Conservation (phyloP, 2,113 vertebrate genomes). For the Sciurus niger region DNA sequence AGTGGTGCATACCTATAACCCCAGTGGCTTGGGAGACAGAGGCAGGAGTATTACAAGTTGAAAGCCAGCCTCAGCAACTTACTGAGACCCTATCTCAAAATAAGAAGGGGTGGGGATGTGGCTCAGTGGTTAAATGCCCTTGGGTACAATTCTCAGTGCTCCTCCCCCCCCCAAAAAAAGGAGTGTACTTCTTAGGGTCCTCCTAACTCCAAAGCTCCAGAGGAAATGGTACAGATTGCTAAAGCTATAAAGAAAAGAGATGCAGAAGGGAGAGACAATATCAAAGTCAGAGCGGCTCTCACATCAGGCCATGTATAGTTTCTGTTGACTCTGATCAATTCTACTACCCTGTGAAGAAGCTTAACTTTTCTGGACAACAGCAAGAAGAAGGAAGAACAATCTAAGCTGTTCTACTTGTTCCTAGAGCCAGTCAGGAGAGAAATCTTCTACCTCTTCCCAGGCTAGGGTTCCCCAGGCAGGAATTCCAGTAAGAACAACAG, state of each 20-base stretch:
- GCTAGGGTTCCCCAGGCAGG: background rate
- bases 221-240: background rate
- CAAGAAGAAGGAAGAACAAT: background rate
- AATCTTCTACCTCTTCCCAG: background rate
- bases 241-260: background rate
- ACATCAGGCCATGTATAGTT: no score
- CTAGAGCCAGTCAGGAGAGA: background rate
- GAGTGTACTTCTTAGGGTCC: background rate
- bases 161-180: no score
- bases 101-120: no score
- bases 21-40: no score
- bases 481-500: background rate
- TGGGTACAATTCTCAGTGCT: no score
- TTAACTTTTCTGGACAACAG: background rate
- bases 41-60: no score
- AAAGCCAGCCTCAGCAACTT: no score
- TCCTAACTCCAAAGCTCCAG: background rate
- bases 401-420: background rate
- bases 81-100: no score
- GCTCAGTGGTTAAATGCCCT: no score
- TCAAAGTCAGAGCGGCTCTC: rapidly evolving
- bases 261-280: background rate
- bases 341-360: background rate
- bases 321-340: background rate
- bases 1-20: no score